These are phyloP conservation scores for Kradibia gibbosae DNA, from an alignment of 1,140 invertebrate genomes.

Conservation along the genomic window DNA sequence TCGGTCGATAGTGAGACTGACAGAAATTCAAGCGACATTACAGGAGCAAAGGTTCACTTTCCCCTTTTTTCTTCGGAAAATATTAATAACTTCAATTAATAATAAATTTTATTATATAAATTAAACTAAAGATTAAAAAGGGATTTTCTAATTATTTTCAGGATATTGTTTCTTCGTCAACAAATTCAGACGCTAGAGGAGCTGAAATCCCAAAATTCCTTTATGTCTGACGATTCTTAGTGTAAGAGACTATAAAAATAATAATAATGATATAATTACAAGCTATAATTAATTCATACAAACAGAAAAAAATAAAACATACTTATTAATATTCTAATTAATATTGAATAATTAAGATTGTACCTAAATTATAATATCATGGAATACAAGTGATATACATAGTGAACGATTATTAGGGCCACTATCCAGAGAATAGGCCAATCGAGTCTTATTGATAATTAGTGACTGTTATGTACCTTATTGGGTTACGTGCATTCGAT, in stretches of 20 bases:
- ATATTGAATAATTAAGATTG: slow-evolving; percentile 74
- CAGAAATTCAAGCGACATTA: slow-evolving; percentile 96
- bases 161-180: slow-evolving; percentile 92
- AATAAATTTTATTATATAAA: not conserved
- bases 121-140: slow-evolving; percentile 4
- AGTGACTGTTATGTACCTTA: slow-evolving; percentile 66
- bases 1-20: slow-evolving; percentile 92
- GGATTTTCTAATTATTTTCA: slow-evolving; percentile 71
- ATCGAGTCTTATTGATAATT: slow-evolving; percentile 64
- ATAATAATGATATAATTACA: slow-evolving; percentile 65
- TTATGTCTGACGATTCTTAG: slow-evolving; percentile 85
- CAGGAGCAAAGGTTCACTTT: slow-evolving; percentile 94
- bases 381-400: slow-evolving; percentile 69
- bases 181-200: slow-evolving; percentile 91
- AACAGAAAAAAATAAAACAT: slow-evolving; percentile 68
- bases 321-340: slow-evolving; percentile 74
- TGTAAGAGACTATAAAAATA: slow-evolving; percentile 72
- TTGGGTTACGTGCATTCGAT: slow-evolving; percentile 69
- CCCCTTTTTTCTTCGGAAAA: too few relatives aligned
- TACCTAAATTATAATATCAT: slow-evolving; percentile 74
- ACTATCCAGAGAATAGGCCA: slow-evolving; percentile 66
- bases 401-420: slow-evolving; percentile 62
- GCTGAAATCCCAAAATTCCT: slow-evolving; percentile 93
- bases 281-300: slow-evolving; percentile 73
- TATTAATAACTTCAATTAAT: not conserved